phyloP scores from a whole-genome alignment of 2,888 invertebrate species.

The Chirona hameri region DNA sequence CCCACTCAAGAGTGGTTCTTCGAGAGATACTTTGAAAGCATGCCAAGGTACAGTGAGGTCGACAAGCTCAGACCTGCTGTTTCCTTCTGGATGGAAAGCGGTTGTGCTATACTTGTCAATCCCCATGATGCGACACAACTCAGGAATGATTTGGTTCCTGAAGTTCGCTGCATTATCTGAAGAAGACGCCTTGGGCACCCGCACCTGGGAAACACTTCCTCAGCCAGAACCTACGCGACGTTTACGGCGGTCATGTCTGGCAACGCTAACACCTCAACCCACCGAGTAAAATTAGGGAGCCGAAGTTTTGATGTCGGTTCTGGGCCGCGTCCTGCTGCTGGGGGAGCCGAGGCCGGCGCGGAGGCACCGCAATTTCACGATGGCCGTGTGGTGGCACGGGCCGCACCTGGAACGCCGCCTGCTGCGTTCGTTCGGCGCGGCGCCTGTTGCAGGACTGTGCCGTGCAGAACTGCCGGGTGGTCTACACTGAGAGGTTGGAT shows the following conservation, averaged over 20 bases:
- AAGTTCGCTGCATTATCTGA: not conserved
- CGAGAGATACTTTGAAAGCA: not conserved
- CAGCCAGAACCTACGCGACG: too few species aligned
- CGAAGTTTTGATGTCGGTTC: not conserved
- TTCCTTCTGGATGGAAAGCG: not conserved
- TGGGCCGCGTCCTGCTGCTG: slow-evolving; percentile 1
- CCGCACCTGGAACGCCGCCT: slow-evolving; percentile 56
- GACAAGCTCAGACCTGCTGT: too few species aligned
- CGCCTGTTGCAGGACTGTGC: slow-evolving; percentile 59
- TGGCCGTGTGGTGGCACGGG: slow-evolving; percentile 61
- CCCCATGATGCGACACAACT: not conserved
- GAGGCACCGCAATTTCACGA: slow-evolving; percentile 46
- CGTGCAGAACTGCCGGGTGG: slow-evolving; percentile 60
- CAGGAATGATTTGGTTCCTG: too few species aligned
- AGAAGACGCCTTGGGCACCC: not conserved
- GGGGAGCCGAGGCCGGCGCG: not conserved
- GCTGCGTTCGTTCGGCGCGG: slow-evolving; percentile 52
- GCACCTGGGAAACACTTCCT: too few species aligned
- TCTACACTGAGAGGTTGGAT: slow-evolving; percentile 50
- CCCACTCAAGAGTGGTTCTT: not conserved
- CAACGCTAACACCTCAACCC: too few species aligned
- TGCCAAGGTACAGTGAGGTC: too few species aligned
- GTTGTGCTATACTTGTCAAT: not conserved
- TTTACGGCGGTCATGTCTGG: too few species aligned
- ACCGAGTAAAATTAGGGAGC: too few species aligned